These are phyloP conservation scores for Hirudo medicinalis DNA, from an alignment of 1,140 invertebrate species.

Conservation along the genomic window DNA sequence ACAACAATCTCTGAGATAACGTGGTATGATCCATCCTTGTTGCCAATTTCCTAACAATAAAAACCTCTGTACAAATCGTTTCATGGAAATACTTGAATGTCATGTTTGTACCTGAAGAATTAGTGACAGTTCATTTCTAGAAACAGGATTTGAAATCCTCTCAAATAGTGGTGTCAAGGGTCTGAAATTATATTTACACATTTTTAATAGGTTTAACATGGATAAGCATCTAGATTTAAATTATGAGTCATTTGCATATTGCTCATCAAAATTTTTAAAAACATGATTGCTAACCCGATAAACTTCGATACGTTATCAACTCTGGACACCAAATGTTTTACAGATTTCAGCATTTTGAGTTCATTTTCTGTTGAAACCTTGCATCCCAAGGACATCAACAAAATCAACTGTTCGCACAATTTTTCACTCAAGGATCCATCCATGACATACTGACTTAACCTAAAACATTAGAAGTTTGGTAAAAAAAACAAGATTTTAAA, in stretches of 20 bases:
- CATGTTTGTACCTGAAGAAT: not conserved
- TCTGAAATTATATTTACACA: conserved; percentile 6
- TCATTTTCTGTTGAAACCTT: conserved; percentile 3
- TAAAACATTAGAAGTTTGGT: not conserved
- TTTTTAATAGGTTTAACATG: not conserved
- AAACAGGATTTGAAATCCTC: not conserved
- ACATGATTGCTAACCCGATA: not conserved
- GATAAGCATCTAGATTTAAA: too few species aligned
- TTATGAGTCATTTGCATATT: too few species aligned
- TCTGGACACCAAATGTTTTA: not conserved
- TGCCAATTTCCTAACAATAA: too few species aligned
- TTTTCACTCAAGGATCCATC: not conserved
- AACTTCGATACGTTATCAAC: not conserved
- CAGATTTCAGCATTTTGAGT: not conserved
- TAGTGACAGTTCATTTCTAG: not conserved
- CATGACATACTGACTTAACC: conserved; percentile 3
- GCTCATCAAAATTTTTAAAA: too few species aligned
- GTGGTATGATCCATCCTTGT: too few species aligned
- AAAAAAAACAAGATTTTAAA: not conserved
- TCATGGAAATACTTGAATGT: not conserved
- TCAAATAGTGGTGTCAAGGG: conserved; percentile 8
- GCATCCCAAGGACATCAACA: not conserved
- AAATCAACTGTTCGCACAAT: not conserved
- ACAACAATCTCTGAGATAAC: too few species aligned
- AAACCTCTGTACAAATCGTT: too few species aligned